These are phyloP conservation scores for Hipposideros larvatus DNA, from an alignment of 2,797 vertebrate genomes.

Conservation along the genomic window DNA sequence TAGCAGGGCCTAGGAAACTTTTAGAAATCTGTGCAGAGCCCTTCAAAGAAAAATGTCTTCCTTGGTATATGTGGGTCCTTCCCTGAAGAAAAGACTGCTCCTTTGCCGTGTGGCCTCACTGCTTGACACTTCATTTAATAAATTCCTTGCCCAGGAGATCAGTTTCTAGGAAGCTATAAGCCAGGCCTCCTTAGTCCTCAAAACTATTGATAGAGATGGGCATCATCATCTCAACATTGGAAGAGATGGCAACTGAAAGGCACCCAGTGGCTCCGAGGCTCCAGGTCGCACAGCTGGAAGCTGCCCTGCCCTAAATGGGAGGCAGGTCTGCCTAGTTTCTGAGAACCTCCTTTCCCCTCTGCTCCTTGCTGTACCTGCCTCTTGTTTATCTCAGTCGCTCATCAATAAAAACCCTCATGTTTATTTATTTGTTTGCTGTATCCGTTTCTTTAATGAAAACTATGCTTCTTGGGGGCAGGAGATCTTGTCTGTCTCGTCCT, in stretches of 20 bases:
- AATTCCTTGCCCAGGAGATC: neutral
- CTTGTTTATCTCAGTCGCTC: neutral
- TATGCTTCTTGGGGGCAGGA: neutral
- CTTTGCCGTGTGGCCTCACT: neutral
- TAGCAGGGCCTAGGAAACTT: neutral
- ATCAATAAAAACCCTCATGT: neutral
- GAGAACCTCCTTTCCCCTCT: neutral
- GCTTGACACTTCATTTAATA: neutral
- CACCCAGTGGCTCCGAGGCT: neutral
- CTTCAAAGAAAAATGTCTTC: neutral
- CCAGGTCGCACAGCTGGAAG: too few species aligned
- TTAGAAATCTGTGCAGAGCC: neutral
- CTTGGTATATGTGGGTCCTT: neutral
- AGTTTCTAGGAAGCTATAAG: neutral
- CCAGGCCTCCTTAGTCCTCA: neutral
- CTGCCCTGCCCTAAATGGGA: neutral
- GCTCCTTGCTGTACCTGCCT: neutral
- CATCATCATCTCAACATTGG: neutral
- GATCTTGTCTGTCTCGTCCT: neutral
- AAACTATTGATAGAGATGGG: neutral
- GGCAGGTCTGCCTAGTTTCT: neutral
- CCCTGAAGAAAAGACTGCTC: accelerated
- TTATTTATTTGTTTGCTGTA: neutral
- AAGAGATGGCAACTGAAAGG: neutral
- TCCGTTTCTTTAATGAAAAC: conserved; percentile 5